phyloP scores from a whole-genome alignment of 2,797 vertebrate genomes.

The Leucoraja ocellata region DNA sequence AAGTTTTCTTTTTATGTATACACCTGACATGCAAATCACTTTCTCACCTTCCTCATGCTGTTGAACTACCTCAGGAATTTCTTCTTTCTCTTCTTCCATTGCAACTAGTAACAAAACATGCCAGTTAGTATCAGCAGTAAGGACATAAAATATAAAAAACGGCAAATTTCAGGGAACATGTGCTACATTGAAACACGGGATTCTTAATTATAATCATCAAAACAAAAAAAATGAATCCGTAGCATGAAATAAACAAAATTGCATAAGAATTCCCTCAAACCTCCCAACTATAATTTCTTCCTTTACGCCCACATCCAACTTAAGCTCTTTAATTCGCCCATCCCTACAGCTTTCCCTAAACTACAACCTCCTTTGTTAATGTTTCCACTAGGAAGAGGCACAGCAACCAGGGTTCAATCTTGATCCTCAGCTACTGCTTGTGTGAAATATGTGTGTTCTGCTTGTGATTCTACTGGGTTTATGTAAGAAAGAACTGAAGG shows the following conservation, averaged over 20 bases:
- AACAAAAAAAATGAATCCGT: neutral
- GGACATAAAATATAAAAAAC: no score
- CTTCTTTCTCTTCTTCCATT: neutral
- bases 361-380: neutral
- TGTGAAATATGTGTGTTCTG: no score
- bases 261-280: neutral
- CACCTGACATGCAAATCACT: neutral
- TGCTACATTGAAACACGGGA: neutral
- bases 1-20: neutral
- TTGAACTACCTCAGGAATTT: neutral
- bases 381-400: no score
- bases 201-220: neutral
- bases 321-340: neutral
- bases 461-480: no score
- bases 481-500: no score
- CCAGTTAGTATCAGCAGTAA: neutral
- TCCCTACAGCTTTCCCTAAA: neutral
- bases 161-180: neutral
- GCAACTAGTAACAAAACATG: slow-evolving; percentile 6
- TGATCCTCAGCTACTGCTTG: no score
- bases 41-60: neutral
- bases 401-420: no score
- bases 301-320: neutral
- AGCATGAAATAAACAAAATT: neutral
- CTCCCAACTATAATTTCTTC: neutral